Evolutionary conservation across 2,797 vertebrate genomes (phyloP).

Genomic region (Lates japonicus): DNA sequence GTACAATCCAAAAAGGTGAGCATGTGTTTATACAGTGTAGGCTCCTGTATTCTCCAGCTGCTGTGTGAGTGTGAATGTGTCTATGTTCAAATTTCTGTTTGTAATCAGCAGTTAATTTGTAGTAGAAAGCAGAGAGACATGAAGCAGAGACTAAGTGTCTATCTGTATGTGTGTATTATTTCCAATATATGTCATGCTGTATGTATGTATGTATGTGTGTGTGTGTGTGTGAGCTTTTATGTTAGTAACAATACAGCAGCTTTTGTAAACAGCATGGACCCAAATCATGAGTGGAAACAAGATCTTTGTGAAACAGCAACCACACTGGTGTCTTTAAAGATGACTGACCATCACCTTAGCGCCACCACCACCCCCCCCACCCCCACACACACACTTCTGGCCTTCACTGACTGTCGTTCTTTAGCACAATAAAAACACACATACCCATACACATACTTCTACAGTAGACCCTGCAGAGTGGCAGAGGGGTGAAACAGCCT

Average conservation of each 20-base stretch:
- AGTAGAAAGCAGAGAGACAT: background rate
- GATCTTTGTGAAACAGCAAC: slow-evolving; percentile 7
- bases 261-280: background rate
- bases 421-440: slow-evolving; percentile 47
- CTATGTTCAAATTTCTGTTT: slow-evolving; percentile 1
- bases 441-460: slow-evolving; percentile 16
- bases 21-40: slow-evolving; percentile 13
- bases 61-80: background rate
- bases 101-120: background rate
- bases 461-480: slow-evolving; percentile 29
- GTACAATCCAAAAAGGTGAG: slow-evolving; percentile 20
- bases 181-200: background rate
- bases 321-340: slow-evolving; percentile 18
- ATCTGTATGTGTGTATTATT: background rate
- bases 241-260: background rate
- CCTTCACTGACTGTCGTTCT: slow-evolving; percentile 16
- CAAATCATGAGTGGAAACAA: background rate
- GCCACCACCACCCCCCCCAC: slow-evolving; percentile 7
- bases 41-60: slow-evolving; percentile 5
- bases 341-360: slow-evolving; percentile 13
- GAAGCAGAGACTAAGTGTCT: background rate
- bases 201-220: slow-evolving; percentile 7
- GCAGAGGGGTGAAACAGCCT: slow-evolving; percentile 47
- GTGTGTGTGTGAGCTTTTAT: background rate
- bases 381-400: slow-evolving; percentile 31